Conservation (phyloP, 2,888 invertebrate genomes). For the Halictus ligatus region DNA sequence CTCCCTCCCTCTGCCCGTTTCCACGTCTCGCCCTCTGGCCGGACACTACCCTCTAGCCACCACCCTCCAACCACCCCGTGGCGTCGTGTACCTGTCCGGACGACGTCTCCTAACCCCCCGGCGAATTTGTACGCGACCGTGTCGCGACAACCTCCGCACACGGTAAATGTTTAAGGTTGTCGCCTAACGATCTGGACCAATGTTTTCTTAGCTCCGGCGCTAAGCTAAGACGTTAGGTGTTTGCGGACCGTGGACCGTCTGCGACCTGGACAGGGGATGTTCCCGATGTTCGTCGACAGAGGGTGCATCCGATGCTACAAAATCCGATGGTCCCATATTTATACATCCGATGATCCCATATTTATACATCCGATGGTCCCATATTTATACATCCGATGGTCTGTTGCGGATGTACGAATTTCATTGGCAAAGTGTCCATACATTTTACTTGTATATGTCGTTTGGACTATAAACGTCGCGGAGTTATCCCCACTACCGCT, state of each 20-base stretch:
- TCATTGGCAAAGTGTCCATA: no score
- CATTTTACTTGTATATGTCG: no score
- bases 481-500: no score
- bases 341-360: no score
- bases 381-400: no score
- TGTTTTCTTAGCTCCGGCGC: slow-evolving; percentile 55
- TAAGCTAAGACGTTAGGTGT: background rate
- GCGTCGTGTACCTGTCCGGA: slow-evolving; percentile 43
- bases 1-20: background rate
- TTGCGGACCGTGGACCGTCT: background rate
- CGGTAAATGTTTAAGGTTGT: slow-evolving; percentile 67
- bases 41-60: background rate
- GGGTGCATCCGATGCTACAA: no score
- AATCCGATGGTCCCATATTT: no score
- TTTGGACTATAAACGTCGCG: no score
- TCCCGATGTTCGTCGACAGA: no score
- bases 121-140: slow-evolving; percentile 46
- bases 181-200: slow-evolving; percentile 53
- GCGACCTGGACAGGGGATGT: background rate
- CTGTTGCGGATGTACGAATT: no score
- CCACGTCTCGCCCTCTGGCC: background rate
- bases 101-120: slow-evolving; percentile 46
- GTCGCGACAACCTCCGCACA: slow-evolving; percentile 60
- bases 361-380: no score
- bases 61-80: background rate